Evolutionary conservation across 1,140 invertebrate species (phyloP).

Genomic region (Aleiodes sp.): DNA sequence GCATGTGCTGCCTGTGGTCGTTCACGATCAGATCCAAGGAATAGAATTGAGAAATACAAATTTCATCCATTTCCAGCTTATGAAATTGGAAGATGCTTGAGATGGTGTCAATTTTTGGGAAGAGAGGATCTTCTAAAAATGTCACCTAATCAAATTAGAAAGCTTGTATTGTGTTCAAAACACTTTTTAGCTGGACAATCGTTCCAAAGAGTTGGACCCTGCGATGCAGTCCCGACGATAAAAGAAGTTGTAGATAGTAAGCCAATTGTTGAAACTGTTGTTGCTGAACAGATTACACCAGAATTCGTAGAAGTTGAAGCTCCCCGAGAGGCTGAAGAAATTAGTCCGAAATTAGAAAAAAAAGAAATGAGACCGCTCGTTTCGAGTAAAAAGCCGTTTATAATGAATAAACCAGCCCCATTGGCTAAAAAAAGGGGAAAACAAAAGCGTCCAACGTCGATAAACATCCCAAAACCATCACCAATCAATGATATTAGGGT

Average conservation of each 20-base stretch:
- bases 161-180: conserved; percentile 60
- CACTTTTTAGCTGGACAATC: conserved; percentile 60
- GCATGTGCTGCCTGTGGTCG: conserved; percentile 62
- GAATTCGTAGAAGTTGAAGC: neutral
- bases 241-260: conserved; percentile 24
- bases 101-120: conserved; percentile 62
- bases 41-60: conserved; percentile 58
- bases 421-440: conserved; percentile 63
- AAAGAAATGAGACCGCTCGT: conserved; percentile 45
- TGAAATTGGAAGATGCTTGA: conserved; percentile 61
- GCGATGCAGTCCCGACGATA: conserved; percentile 61
- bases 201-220: conserved; percentile 58
- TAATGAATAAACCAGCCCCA: conserved; percentile 59
- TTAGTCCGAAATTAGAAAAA: conserved; percentile 38
- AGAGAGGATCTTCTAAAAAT: conserved; percentile 63
- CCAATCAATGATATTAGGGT: conserved; percentile 47
- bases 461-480: conserved; percentile 57
- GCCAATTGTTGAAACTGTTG: neutral
- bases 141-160: conserved; percentile 64
- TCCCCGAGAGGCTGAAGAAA: conserved; percentile 15
- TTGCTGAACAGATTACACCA: neutral
- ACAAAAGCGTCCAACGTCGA: conserved; percentile 56
- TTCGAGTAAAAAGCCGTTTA: conserved; percentile 62
- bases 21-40: conserved; percentile 55
- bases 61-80: conserved; percentile 65